A percentile compares a stretch with the other conserved stretches of the same genome.
These are phyloP conservation scores for Agrotis segetum DNA, from an alignment of 2,888 invertebrate genomes.

Conservation along the genomic window DNA sequence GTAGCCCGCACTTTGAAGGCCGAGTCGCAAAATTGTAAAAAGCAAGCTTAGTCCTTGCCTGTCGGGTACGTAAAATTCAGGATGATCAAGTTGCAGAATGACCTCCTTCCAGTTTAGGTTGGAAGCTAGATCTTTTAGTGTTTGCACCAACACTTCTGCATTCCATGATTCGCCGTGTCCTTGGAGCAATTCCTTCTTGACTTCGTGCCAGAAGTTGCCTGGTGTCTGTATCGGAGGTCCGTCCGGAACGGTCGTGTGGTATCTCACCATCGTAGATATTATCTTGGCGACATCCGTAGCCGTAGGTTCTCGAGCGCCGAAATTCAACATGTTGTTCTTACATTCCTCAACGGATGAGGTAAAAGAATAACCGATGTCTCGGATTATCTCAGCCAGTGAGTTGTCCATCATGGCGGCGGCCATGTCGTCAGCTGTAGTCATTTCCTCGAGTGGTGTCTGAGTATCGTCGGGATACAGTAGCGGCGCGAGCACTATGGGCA, in stretches of 20 bases:
- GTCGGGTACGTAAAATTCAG: conserved; percentile 97
- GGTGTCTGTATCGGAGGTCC: conserved; percentile 94
- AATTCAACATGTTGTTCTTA: conserved; percentile 95
- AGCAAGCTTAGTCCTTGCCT: conserved; percentile 96
- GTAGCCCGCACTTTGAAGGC: conserved; percentile 94
- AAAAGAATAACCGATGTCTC: conserved; percentile 98
- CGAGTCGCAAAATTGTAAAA: conserved; percentile 95
- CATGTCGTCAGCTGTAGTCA: conserved; percentile 92
- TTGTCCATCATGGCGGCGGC: conserved; percentile 93
- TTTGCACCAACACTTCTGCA: conserved; percentile 97
- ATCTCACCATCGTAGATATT: conserved; percentile 96
- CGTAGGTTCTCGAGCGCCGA: conserved; percentile 95
- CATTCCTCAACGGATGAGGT: conserved; percentile 97
- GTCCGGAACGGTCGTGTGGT: conserved; percentile 92
- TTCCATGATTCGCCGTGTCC: conserved; percentile 95
- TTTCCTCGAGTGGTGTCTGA: conserved; percentile 92
- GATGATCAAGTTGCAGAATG: conserved; percentile 97
- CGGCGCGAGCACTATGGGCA: conserved; percentile 97
- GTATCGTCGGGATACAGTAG: conserved; percentile 95
- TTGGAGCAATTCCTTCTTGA: conserved; percentile 89
- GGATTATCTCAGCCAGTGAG: conserved; percentile 96
- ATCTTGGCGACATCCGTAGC: conserved; percentile 96
- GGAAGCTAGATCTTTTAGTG: conserved; percentile 97
- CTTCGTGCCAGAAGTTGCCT: conserved; percentile 92
- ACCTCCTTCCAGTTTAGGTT: conserved; percentile 98